Evolutionary conservation across 2,797 vertebrate species (phyloP), one percentile per base, ranked within the genome.

Genomic region (Odontamblyopus rebecca): DNA sequence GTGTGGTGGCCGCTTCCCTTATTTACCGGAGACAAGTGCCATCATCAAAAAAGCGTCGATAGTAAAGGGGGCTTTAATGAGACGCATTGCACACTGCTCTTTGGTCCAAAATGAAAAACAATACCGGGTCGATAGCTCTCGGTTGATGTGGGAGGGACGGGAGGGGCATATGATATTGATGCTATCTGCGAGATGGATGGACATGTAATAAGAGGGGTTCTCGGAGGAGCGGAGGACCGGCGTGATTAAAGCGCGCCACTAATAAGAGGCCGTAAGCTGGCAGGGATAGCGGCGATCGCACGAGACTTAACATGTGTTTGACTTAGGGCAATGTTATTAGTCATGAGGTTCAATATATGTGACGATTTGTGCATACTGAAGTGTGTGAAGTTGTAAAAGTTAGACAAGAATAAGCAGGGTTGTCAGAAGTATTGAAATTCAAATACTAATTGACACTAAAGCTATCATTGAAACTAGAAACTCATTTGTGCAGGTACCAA

Each of bases 111-210:
- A 85, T 59, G 73, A 73, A 82, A 80, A 79, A 79, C 68, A 74
- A 80, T 81, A 75, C 79, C 72, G 27, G 71, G 72, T 80, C 82
- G 73, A 81, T 85, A 79, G 61, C 71, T 82, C 72, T 64, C 38
- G 11, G 61, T 68, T 61, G 77, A 80, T 67, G 66, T 44, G 75
- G 71, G 72, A 61, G 76, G 68, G 71, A 71, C 53, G 76, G 68
- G 72, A 66, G 51, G 67, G 74, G 61, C 56, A 51, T 70, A 71
- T 84, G 60, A 64, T 76, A 80, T 84, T 67, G 79, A 85, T 70
- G 27, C 63, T 41, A 69, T 64, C 54, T 86, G 6, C 12, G 61
- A 82, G 78, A 85, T 82, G 73, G 81, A 85, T 83, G 77, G 71
- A 75, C 68, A 26, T 35, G 48, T 71, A 75, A 85, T 74, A 70